Evolutionary conservation across 1,140 invertebrate genomes (phyloP).

Genomic region (Plodia interpunctella): DNA sequence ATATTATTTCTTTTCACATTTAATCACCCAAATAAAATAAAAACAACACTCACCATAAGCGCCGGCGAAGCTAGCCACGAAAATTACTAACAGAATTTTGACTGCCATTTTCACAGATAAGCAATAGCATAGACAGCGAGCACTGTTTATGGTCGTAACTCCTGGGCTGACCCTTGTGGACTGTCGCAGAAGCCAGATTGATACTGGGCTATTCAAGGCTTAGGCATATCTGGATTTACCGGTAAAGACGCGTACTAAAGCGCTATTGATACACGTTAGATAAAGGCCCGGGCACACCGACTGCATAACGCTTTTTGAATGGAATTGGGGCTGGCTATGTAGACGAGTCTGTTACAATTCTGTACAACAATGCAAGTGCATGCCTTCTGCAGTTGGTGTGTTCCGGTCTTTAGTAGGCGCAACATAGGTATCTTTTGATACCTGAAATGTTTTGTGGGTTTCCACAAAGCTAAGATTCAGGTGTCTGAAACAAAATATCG

Average conservation of each 20-base stretch:
- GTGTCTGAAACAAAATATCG: too few species aligned
- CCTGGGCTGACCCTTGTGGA: constrained; percentile 9
- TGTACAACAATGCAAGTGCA: too few species aligned
- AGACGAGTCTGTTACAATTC: too few species aligned
- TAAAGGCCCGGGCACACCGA: too few species aligned
- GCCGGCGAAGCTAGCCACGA: constrained; percentile 37
- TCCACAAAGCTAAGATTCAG: too few species aligned
- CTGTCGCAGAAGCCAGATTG: constrained; percentile 24
- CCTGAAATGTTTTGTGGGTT: too few species aligned
- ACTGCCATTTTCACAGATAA: constrained; percentile 30
- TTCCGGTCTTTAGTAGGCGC: too few species aligned
- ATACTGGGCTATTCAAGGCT: constrained; percentile 47
- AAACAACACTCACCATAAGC: constrained; percentile 44
- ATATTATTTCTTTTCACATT: too few species aligned
- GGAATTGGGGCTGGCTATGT: too few species aligned
- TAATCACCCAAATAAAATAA: neutral
- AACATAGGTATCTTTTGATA: too few species aligned
- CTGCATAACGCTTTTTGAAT: too few species aligned
- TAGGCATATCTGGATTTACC: constrained; percentile 41
- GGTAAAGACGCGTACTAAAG: constrained; percentile 40
- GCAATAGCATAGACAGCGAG: neutral
- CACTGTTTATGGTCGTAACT: constrained; percentile 7
- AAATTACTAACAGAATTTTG: constrained; percentile 42
- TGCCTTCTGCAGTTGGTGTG: too few species aligned
- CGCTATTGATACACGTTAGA: neutral